Conservation (phyloP, 2,797 vertebrate genomes). For the Mionectes olivaceus region DNA sequence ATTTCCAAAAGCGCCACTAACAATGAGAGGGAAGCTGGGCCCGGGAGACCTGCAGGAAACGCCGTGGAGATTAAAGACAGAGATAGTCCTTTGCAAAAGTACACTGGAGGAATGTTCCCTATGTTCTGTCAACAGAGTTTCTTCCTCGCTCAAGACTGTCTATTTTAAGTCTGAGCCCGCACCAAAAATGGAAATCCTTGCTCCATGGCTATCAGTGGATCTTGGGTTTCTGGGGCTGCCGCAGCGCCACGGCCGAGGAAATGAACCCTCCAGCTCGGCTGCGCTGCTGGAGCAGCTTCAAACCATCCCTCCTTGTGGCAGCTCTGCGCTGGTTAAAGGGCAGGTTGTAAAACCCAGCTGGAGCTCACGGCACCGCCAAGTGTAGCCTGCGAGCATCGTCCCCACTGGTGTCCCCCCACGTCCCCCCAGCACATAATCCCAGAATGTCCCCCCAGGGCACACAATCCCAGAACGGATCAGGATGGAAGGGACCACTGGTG, state of each 20-base stretch:
- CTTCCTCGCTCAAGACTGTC: slow-evolving; percentile 67
- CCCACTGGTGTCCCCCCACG: background rate
- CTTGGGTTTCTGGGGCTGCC: slow-evolving; percentile 33
- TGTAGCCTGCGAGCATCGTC: fast-evolving
- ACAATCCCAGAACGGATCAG: fast-evolving
- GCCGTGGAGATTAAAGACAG: slow-evolving; percentile 65
- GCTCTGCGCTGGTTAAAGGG: background rate
- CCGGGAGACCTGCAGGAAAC: slow-evolving; percentile 74
- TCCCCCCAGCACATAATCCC: too few species aligned
- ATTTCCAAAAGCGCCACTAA: slow-evolving; percentile 70
- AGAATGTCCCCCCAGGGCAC: background rate
- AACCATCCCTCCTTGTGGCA: background rate
- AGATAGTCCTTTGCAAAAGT: slow-evolving; percentile 72
- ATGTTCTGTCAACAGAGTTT: slow-evolving; percentile 64
- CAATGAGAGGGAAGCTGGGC: slow-evolving; percentile 66
- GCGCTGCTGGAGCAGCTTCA: background rate
- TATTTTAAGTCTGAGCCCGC: slow-evolving; percentile 68
- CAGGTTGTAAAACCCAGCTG: background rate
- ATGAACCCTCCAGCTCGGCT: background rate
- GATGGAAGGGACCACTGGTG: fast-evolving
- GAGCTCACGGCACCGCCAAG: fast-evolving
- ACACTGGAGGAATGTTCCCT: slow-evolving; percentile 65
- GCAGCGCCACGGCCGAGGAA: background rate
- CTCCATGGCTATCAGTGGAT: slow-evolving; percentile 41
- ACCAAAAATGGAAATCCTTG: slow-evolving; percentile 70